Evolutionary conservation across 2,797 vertebrate species (phyloP).

Genomic region (Sebastes umbrosus): DNA sequence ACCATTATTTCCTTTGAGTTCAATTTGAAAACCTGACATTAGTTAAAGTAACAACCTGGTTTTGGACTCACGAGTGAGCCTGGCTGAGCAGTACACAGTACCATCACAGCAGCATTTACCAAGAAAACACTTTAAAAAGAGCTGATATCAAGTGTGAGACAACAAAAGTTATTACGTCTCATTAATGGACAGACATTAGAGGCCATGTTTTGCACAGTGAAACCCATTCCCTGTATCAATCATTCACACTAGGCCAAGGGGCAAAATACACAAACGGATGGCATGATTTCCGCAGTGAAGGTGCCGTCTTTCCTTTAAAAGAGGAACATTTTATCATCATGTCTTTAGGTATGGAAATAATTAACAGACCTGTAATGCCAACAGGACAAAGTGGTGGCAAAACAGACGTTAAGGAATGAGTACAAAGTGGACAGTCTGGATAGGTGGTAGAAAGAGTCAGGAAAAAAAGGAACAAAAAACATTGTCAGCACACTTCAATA

Average conservation of each 20-base stretch:
- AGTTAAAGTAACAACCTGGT: constrained; percentile 30
- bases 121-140: constrained; percentile 45
- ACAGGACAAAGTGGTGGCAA: constrained; percentile 47
- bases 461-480: constrained; percentile 65
- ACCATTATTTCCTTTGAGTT: constrained; percentile 26
- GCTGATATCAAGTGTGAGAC: constrained; percentile 28
- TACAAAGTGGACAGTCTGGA: constrained; percentile 69
- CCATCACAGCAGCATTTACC: constrained; percentile 64
- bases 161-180: constrained; percentile 5
- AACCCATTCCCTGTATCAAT: constrained; percentile 27
- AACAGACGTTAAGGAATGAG: constrained; percentile 40
- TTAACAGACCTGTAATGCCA: constrained; percentile 39
- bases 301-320: constrained; percentile 23
- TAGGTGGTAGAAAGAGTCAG: constrained; percentile 59
- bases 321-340: constrained; percentile 29
- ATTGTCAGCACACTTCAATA: constrained; percentile 80
- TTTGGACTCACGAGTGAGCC: constrained; percentile 20
- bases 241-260: constrained; percentile 24
- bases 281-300: constrained; percentile 29
- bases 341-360: constrained; percentile 52
- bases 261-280: constrained; percentile 33
- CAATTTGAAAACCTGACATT: constrained; percentile 50
- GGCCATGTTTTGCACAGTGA: constrained; percentile 50
- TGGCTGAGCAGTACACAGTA: constrained; percentile 78
- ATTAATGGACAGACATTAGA: constrained; percentile 27